Base-by-base conservation (phyloP, 2,888 invertebrate species). In the Drosophila quinaria region DNA sequence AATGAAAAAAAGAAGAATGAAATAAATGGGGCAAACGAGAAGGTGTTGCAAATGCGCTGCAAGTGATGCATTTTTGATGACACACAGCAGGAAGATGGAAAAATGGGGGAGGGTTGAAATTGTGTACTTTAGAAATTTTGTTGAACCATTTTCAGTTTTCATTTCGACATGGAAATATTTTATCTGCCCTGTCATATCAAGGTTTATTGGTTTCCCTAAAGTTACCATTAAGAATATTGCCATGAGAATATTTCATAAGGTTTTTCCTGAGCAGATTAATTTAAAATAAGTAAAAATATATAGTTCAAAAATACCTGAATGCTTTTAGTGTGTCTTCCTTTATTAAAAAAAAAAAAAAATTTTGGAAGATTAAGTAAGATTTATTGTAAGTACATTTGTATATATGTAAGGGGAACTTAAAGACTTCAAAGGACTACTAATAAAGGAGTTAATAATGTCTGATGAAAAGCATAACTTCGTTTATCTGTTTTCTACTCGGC, bases 51-150 rank as follows among this genome's bases (percentile, higher is more conserved):
- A 51, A 63, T 71, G 44, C 56, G 59, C 47, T 46, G 11, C 67
- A 42, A 64, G 69, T 65, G 74, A 62, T 77, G 75, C 75, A 76
- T 76, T 76, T 76, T 76, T 76, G 69, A 76, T 78, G 74, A 42
- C 54, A 56, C 17, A n/a, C 17, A n/a, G 19, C 39, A 11, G 11
- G 11, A n/a, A 0, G 4, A n/a, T 13, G 9, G 19, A n/a, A 19
- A 19, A 13, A 4, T 19, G 19, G 0, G 2, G 19, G 15, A 3
- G 33, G n/a, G 2, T 10, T 22, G 46, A 33, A 50, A 62, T 55
- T 64, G 54, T 67, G 56, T 58, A 50, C 46, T 37, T 31, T 19
- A 49, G 31, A 64, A 60, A 22, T 70, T 49, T 54, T 52, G 37
- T 35, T 39, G 46, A 56, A 37, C 44, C n/a, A 54, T 70, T 61